phyloP scores from a whole-genome alignment of 2,113 vertebrate species.

The Echinops telfairi region DNA sequence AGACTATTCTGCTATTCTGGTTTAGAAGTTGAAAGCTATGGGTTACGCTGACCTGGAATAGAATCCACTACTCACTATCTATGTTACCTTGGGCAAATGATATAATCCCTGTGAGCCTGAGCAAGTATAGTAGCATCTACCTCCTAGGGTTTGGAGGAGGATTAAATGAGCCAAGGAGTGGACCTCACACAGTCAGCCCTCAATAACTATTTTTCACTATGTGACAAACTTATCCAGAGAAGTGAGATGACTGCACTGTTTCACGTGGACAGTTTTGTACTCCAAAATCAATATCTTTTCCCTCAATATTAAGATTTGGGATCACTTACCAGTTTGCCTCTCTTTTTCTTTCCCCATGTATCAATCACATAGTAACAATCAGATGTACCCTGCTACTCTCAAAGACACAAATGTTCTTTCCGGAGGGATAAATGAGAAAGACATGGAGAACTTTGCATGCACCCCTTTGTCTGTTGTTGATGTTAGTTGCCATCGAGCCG shows the following conservation, averaged over 20 bases:
- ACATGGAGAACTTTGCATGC: not conserved
- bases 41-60: not conserved
- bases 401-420: not conserved
- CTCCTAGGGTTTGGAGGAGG: not conserved
- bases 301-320: not conserved
- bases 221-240: not conserved
- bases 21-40: not conserved
- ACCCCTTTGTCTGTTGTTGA: too few relatives aligned
- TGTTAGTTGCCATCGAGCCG: too few relatives aligned
- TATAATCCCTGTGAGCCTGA: not conserved
- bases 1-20: not conserved
- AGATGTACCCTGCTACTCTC: not conserved
- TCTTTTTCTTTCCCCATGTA: not conserved
- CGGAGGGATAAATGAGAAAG: constrained; percentile 6
- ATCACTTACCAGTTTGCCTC: not conserved
- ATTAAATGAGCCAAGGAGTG: constrained; percentile 6
- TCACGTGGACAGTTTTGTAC: not conserved
- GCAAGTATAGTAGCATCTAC: not conserved
- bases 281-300: not conserved
- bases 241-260: not conserved
- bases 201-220: not conserved
- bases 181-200: not conserved
- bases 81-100: not conserved
- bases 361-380: not conserved
- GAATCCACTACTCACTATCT: not conserved